Evolutionary conservation across 2,113 vertebrate genomes (phyloP).

Genomic region (Oplegnathus fasciatus): DNA sequence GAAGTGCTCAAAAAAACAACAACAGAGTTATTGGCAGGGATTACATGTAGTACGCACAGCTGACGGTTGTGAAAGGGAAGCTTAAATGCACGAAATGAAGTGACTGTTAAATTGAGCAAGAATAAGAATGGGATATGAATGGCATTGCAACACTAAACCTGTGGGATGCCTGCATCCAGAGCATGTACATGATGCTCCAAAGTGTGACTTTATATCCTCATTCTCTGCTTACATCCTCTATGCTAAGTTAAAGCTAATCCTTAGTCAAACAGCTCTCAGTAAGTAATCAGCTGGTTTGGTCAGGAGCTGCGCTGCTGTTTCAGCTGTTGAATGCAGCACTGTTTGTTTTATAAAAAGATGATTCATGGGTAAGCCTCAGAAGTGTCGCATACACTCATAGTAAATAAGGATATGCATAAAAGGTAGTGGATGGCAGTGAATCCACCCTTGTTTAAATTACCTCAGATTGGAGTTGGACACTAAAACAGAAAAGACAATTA

Average conservation of each 20-base stretch:
- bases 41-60: neutral
- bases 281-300: neutral
- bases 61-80: constrained; percentile 36
- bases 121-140: neutral
- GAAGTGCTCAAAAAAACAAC: too few relatives aligned
- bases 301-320: neutral
- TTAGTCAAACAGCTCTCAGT: constrained; percentile 31
- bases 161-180: neutral
- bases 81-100: constrained; percentile 16
- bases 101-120: constrained; percentile 6
- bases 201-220: neutral
- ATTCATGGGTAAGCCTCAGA: neutral
- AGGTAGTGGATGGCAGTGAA: neutral
- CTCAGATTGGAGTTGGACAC: neutral
- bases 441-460: constrained; percentile 25
- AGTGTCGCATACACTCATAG: too few relatives aligned
- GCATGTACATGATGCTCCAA: neutral
- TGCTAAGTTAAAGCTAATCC: constrained; percentile 1
- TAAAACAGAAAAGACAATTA: neutral
- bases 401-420: neutral
- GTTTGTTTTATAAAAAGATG: neutral
- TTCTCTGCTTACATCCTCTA: constrained; percentile 20
- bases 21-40: neutral
- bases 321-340: neutral
- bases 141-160: constrained; percentile 14